Percentiles rank a stretch among this genome's conserved stretches.
Conservation (phyloP, 2,797 vertebrate species). For the Rousettus madagascariensis region DNA sequence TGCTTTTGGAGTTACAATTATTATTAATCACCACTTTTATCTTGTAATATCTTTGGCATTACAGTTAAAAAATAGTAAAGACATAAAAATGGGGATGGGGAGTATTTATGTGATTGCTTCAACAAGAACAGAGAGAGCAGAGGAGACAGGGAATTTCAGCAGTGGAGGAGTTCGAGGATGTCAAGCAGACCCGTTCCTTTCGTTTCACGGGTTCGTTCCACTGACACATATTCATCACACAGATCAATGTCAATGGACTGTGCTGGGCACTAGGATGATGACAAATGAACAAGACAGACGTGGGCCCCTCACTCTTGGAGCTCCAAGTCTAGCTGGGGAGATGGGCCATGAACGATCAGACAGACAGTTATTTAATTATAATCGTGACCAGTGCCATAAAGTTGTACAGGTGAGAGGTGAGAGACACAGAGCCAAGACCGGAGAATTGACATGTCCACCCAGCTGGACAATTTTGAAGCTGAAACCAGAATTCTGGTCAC, state of each 20-base stretch:
- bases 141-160: not conserved
- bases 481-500: not conserved
- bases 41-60: not conserved
- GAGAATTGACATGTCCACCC: not conserved
- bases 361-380: not conserved
- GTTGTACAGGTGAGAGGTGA: not conserved
- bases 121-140: not conserved
- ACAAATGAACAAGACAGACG: not conserved
- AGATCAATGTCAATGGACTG: not conserved
- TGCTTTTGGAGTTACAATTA: not conserved
- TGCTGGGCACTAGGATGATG: not conserved
- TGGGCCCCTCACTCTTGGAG: not conserved
- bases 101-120: not conserved
- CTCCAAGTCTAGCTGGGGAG: not conserved
- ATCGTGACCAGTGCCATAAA: not conserved
- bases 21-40: slow-evolving; percentile 38
- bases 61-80: not conserved
- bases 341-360: not conserved
- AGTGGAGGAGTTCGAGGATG: not conserved
- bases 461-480: not conserved
- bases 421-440: not conserved
- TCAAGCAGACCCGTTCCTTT: not conserved
- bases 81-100: not conserved
- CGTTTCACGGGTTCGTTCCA: not conserved
- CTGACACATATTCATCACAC: not conserved